phyloP scores from a whole-genome alignment of 1,140 invertebrate genomes.

The Bombus pascuorum region DNA sequence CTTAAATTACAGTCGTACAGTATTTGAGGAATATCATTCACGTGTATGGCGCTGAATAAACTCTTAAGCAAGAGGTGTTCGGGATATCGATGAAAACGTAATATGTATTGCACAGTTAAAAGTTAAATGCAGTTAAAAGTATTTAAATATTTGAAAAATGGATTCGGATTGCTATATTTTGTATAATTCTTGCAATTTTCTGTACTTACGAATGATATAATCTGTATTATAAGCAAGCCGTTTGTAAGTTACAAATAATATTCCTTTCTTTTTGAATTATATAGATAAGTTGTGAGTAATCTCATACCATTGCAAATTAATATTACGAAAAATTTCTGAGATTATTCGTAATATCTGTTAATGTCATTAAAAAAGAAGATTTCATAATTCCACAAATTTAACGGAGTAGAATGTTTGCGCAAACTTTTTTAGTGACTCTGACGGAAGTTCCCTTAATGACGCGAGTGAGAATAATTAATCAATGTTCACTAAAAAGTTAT shows the following conservation, averaged over 20 bases:
- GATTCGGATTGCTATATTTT: not conserved
- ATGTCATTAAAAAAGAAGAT: not conserved
- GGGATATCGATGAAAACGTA: conserved; percentile 1
- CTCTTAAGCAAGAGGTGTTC: not conserved
- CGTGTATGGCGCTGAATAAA: conserved; percentile 49
- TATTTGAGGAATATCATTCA: conserved; percentile 63
- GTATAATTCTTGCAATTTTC: not conserved
- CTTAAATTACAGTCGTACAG: conserved; percentile 59
- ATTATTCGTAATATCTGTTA: not conserved
- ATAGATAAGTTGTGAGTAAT: not conserved
- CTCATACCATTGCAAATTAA: no score
- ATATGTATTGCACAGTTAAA: not conserved
- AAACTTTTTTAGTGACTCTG: not conserved
- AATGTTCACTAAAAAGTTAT: conserved; percentile 27
- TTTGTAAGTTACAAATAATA: not conserved
- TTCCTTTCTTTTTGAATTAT: not conserved
- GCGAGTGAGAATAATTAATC: conserved; percentile 27
- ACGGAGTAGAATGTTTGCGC: not conserved
- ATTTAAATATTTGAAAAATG: not conserved
- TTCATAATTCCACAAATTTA: not conserved
- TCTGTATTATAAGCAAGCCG: not conserved
- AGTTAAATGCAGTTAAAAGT: not conserved
- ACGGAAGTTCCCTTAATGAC: not conserved
- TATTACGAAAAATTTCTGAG: not conserved
- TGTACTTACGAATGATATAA: not conserved